A percentile compares a stretch with the other conserved stretches of the same genome.
phyloP scores from a whole-genome alignment of 2,888 invertebrate genomes.

The Perizoma affinitatum region DNA sequence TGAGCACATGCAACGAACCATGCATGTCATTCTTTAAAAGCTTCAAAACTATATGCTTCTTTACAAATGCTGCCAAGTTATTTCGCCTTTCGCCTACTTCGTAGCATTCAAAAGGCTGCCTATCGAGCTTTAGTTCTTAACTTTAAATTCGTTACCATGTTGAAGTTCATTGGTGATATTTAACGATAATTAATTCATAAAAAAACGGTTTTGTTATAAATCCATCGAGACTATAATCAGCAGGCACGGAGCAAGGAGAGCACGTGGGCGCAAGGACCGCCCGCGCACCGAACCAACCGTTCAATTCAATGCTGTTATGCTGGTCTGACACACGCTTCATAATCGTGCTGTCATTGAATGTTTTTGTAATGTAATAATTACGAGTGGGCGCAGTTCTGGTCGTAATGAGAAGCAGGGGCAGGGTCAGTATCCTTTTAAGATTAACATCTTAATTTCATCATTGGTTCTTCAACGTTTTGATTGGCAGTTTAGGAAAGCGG shows the following conservation, averaged over 20 bases:
- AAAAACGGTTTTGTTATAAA: conserved; percentile 28
- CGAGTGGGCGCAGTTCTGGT: conserved; percentile 49
- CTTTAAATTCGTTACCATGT: neutral
- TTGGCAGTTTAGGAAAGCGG: neutral
- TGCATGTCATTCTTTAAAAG: no score
- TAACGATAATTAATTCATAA: conserved; percentile 28
- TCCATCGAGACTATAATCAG: conserved; percentile 29
- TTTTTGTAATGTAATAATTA: conserved; percentile 62
- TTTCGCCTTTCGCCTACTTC: no score
- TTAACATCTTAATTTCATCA: conserved; percentile 1
- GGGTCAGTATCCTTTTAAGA: conserved; percentile 23
- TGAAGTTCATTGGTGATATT: conserved; percentile 5
- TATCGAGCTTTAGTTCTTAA: no score
- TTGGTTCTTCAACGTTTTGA: neutral
- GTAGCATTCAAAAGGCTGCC: no score
- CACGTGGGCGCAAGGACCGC: conserved; percentile 36
- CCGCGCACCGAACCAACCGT: conserved; percentile 16
- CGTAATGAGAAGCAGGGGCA: conserved; percentile 20
- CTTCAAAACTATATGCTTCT: no score
- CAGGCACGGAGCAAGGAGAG: conserved; percentile 14
- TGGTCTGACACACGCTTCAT: conserved; percentile 57
- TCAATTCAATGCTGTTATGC: conserved; percentile 46
- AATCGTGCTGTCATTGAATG: conserved; percentile 61
- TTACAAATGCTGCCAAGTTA: no score
- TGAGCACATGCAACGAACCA: conserved; percentile 4